Percentiles rank a stretch among this genome's conserved stretches.
Evolutionary conservation across 1,140 invertebrate genomes (phyloP).

Genomic region (Nasonia vitripennis): DNA sequence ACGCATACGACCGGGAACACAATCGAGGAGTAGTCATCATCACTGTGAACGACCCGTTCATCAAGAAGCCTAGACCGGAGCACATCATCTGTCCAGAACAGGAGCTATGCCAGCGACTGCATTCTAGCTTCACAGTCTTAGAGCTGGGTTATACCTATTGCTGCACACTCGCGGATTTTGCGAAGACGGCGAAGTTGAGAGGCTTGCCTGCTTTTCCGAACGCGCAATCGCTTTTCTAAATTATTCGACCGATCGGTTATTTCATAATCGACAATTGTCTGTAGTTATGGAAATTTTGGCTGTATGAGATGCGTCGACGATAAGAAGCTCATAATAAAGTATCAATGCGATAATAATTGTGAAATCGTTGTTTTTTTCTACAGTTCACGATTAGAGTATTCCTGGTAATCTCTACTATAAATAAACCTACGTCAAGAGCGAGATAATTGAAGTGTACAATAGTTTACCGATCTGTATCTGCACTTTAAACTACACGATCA

Average conservation of each 20-base stretch:
- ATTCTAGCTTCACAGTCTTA: background rate
- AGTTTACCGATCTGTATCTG: background rate
- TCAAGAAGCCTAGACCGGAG: background rate
- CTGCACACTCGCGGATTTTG: slow-evolving; percentile 17
- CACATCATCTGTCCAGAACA: background rate
- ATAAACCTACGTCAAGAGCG: background rate
- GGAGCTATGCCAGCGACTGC: background rate
- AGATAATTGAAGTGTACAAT: background rate
- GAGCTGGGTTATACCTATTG: slow-evolving; percentile 17
- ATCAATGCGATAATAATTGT: background rate
- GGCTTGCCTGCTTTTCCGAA: background rate
- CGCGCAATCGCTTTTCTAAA: background rate
- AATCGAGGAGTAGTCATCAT: slow-evolving; percentile 12
- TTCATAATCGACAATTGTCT: background rate
- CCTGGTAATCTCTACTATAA: background rate
- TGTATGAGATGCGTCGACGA: no score
- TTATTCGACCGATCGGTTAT: background rate
- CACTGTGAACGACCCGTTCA: background rate
- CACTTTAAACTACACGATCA: background rate
- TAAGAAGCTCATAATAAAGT: background rate
- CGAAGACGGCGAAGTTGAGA: background rate
- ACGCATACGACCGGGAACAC: background rate
- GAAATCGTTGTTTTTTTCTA: background rate
- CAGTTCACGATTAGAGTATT: background rate
- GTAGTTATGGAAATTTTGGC: no score